phyloP scores from a whole-genome alignment of 2,797 vertebrate genomes.

The Anabacerthia variegaticeps region DNA sequence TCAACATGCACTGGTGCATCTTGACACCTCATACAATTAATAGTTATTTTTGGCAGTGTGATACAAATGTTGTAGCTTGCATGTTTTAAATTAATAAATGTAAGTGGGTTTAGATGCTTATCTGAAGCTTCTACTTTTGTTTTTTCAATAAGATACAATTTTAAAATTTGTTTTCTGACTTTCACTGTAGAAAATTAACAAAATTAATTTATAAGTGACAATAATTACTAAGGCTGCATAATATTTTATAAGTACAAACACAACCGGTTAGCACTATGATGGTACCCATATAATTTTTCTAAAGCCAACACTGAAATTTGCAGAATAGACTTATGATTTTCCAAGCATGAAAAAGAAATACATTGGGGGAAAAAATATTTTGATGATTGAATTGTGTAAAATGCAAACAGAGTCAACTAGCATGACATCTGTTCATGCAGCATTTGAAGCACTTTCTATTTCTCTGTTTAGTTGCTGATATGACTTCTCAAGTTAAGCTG shows the following conservation, averaged over 20 bases:
- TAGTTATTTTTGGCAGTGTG: neutral
- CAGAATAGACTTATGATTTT: neutral
- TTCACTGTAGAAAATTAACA: neutral
- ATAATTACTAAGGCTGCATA: neutral
- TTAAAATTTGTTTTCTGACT: neutral
- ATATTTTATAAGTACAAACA: neutral
- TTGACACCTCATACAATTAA: neutral
- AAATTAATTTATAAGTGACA: neutral
- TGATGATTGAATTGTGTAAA: neutral
- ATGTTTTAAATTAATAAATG: neutral
- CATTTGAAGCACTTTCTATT: neutral
- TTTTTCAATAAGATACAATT: neutral
- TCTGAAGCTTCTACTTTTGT: neutral
- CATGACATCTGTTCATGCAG: neutral
- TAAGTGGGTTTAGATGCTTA: neutral
- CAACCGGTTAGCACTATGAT: neutral
- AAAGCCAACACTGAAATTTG: neutral
- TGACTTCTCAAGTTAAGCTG: neutral
- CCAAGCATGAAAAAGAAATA: neutral
- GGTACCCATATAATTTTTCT: neutral
- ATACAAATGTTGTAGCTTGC: neutral
- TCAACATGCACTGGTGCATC: neutral
- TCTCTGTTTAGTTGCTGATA: neutral
- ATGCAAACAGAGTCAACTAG: neutral
- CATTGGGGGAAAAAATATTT: accelerated